Evolutionary conservation across 2,888 invertebrate genomes (phyloP).

Genomic region (Thecocarcelia acutangulata): DNA sequence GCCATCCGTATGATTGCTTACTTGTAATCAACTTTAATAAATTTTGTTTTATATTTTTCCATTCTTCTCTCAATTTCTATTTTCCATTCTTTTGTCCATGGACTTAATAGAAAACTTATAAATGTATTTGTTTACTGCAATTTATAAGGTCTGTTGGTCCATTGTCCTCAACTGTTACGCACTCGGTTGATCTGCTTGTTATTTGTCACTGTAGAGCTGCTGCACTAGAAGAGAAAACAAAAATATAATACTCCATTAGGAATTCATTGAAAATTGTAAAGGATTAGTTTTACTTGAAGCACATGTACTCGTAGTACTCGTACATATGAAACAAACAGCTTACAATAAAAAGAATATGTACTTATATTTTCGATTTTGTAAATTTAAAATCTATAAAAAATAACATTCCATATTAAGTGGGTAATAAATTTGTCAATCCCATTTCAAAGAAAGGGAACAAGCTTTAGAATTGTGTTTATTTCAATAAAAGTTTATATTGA

Average conservation of each 20-base stretch:
- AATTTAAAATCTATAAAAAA: constrained; percentile 30
- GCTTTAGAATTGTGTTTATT: no score
- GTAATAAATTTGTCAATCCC: constrained; percentile 35
- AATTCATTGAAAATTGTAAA: constrained; percentile 59
- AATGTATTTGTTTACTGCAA: constrained; percentile 52
- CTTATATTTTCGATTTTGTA: constrained; percentile 1
- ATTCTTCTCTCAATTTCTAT: constrained; percentile 23
- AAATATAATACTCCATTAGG: constrained; percentile 55
- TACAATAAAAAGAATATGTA: background rate
- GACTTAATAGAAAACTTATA: constrained; percentile 16
- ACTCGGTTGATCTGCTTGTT: constrained; percentile 56
- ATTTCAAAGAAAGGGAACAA: constrained; percentile 1
- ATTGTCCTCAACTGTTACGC: constrained; percentile 46
- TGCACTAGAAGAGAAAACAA: constrained; percentile 54
- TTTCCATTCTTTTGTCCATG: constrained; percentile 13
- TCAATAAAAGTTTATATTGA: no score
- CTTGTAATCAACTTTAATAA: constrained; percentile 57
- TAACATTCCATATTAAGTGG: constrained; percentile 25
- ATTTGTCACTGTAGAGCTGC: constrained; percentile 57
- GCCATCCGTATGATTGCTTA: constrained; percentile 47
- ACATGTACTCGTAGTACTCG: constrained; percentile 1
- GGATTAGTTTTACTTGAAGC: constrained; percentile 40
- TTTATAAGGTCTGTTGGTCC: constrained; percentile 38
- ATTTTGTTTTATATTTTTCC: constrained; percentile 17
- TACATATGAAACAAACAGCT: background rate